Percentiles rank a stretch among this genome's conserved stretches.
phyloP scores from a whole-genome alignment of 2,113 vertebrate genomes.

The Notiomystis cincta region DNA sequence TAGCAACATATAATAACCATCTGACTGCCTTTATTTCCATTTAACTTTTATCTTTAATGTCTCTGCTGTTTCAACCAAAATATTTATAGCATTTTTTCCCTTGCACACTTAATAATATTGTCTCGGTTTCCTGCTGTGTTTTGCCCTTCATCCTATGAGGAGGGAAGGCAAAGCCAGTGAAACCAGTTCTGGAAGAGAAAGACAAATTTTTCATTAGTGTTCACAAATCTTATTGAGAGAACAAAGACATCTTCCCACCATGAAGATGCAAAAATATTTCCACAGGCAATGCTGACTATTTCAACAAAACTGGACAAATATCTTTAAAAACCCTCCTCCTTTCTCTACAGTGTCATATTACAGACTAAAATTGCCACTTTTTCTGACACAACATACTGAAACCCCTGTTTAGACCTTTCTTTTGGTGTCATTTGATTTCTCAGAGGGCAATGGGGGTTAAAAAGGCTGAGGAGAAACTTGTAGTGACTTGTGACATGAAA shows the following conservation, averaged over 20 bases:
- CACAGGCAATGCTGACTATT: background rate
- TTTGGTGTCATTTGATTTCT: constrained; percentile 1
- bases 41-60: constrained; percentile 77
- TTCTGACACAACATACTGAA: background rate
- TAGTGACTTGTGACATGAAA: background rate
- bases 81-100: constrained; percentile 70
- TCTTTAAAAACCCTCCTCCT: background rate
- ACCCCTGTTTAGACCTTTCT: background rate
- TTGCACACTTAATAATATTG: constrained; percentile 48
- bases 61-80: constrained; percentile 74
- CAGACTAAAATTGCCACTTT: background rate
- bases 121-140: constrained; percentile 14
- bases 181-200: background rate
- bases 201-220: background rate
- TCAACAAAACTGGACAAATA: background rate
- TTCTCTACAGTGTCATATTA: background rate
- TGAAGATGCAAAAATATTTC: background rate
- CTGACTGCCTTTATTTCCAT: constrained; percentile 78
- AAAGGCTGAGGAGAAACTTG: background rate
- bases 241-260: background rate
- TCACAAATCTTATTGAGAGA: background rate
- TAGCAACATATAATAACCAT: constrained; percentile 77
- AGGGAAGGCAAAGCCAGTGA: background rate
- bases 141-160: background rate
- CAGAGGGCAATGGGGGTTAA: background rate